Percentiles rank a stretch among this genome's conserved stretches.
Conservation (phyloP, 2,113 vertebrate species). For the Bufo bufo region DNA sequence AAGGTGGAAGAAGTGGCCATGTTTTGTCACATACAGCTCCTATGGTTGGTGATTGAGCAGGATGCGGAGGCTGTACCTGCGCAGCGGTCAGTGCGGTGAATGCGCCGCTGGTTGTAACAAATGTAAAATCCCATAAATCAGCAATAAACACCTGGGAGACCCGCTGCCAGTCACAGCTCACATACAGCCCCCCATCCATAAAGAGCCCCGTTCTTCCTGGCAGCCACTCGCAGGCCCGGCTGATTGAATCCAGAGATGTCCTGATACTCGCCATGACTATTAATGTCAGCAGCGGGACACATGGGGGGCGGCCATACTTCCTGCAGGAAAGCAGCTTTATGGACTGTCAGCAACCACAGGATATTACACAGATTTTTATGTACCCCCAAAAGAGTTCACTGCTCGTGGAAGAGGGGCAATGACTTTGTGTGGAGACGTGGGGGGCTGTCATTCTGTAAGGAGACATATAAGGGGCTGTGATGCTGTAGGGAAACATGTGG, state of each 20-base stretch:
- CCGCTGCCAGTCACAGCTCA: not conserved
- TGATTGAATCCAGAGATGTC: slow-evolving; percentile 52
- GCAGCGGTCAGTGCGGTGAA: not conserved
- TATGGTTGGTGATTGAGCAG: too few relatives aligned
- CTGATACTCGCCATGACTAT: slow-evolving; percentile 36
- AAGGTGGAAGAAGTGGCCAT: too few relatives aligned
- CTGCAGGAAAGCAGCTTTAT: slow-evolving; percentile 51
- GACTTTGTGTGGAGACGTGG: not conserved
- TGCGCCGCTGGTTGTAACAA: not conserved
- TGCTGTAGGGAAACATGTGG: not conserved
- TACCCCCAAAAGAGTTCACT: slow-evolving; percentile 20
- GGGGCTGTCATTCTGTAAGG: too few relatives aligned
- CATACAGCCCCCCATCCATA: not conserved
- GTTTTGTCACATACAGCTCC: too few relatives aligned
- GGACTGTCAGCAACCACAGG: slow-evolving; percentile 51
- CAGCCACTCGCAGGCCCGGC: not conserved
- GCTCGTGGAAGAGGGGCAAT: not conserved
- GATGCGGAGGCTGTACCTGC: not conserved
- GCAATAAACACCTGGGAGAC: slow-evolving; percentile 4
- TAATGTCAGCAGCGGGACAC: slow-evolving; percentile 30
- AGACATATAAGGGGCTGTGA: not conserved
- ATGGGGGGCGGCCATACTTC: not conserved
- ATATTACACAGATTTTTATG: slow-evolving; percentile 55
- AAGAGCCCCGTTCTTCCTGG: not conserved
- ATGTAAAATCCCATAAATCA: not conserved